These are phyloP conservation scores for Phenganax marumi DNA, from an alignment of 92 coral and sea anemone genomes.

Conservation along the genomic window DNA sequence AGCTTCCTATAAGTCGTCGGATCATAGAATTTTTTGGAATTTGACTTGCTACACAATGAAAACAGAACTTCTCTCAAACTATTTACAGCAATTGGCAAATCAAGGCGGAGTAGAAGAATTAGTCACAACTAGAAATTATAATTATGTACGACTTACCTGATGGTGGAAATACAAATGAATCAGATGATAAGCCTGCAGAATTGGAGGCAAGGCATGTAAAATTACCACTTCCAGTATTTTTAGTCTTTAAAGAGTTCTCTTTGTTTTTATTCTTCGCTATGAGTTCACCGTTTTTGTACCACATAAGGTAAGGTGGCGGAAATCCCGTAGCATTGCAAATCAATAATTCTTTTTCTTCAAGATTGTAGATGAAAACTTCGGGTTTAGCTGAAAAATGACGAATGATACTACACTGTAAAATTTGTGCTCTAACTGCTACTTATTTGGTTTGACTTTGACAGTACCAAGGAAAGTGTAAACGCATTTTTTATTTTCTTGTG, in stretches of 20 bases:
- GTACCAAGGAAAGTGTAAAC: too few species aligned
- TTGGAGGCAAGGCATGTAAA: constrained; percentile 57
- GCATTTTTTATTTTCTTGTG: too few species aligned
- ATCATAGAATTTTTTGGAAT: too few species aligned
- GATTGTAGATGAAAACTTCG: constrained; percentile 17
- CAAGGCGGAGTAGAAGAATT: background rate
- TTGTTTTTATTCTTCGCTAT: constrained; percentile 6
- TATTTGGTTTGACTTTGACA: too few species aligned
- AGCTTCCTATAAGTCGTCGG: too few species aligned
- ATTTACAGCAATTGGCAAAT: background rate
- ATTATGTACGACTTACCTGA: constrained; percentile 42
- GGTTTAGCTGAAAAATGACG: constrained; percentile 31
- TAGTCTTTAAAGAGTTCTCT: constrained; percentile 45
- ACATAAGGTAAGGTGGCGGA: constrained; percentile 54
- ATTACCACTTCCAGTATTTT: constrained; percentile 59
- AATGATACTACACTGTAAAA: background rate
- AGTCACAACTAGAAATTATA: background rate
- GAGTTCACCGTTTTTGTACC: constrained; percentile 52
- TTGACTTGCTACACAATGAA: too few species aligned
- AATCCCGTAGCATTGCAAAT: constrained; percentile 57
- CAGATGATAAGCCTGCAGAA: constrained; percentile 50
- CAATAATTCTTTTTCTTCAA: constrained; percentile 47
- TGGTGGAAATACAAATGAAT: constrained; percentile 38
- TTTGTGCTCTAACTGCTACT: too few species aligned
- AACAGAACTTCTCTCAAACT: too few species aligned